These are phyloP conservation scores for Calidris pugnax DNA, from an alignment of 2,113 vertebrate genomes.

Conservation along the genomic window DNA sequence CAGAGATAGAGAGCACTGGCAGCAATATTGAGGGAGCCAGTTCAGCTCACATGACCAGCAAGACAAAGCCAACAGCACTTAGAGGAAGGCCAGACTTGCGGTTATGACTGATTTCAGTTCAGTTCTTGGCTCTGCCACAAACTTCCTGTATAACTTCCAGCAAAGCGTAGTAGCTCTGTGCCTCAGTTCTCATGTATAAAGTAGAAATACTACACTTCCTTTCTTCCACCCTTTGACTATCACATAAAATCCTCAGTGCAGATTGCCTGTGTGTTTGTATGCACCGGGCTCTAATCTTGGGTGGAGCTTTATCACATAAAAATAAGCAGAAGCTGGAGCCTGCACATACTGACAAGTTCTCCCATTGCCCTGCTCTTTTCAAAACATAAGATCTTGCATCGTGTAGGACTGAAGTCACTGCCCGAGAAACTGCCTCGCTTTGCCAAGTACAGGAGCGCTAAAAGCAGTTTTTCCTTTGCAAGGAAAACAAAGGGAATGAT, in stretches of 20 bases:
- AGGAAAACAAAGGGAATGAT: not conserved
- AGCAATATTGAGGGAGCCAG: not conserved
- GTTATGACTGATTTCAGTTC: constrained; percentile 24
- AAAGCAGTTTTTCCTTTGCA: not conserved
- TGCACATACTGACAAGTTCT: not conserved
- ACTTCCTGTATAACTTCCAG: constrained; percentile 2
- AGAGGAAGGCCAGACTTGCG: constrained; percentile 22
- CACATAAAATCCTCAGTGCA: not conserved
- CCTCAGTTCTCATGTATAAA: not conserved
- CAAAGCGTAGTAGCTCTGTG: not conserved
- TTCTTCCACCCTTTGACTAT: not conserved
- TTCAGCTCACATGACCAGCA: constrained; percentile 29
- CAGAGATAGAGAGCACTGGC: not conserved
- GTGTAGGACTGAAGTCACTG: not conserved
- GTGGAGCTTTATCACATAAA: not conserved
- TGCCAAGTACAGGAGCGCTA: not conserved
- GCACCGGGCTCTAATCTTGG: not conserved
- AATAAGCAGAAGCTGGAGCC: constrained; percentile 6
- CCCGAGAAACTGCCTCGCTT: not conserved
- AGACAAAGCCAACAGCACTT: constrained; percentile 24
- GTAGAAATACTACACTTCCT: not conserved
- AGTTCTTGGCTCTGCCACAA: constrained; percentile 37
- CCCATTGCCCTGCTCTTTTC: not conserved
- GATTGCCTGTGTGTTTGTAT: not conserved
- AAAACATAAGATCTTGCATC: not conserved